Evolutionary conservation across 35 echinoderm and acorn worm genomes (phyloP).

Genomic region (Nesometra sesokonis): DNA sequence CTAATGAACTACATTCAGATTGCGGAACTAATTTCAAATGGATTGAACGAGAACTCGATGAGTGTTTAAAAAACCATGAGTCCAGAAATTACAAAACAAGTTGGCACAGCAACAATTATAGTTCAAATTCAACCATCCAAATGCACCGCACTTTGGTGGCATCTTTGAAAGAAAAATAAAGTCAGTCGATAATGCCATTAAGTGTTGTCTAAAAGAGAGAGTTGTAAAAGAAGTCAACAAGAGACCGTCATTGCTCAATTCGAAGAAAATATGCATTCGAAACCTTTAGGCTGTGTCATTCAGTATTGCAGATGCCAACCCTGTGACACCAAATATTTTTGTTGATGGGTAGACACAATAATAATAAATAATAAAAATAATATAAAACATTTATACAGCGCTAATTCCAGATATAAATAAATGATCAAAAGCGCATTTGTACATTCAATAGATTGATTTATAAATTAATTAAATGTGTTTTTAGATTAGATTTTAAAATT

Average conservation of each 20-base stretch:
- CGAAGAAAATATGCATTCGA: constrained; percentile 22
- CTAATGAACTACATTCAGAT: constrained; percentile 27
- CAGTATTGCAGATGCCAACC: constrained; percentile 20
- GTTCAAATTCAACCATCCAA: constrained; percentile 11
- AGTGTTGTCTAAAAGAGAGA: background rate
- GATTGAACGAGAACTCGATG: constrained; percentile 1
- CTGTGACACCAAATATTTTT: constrained; percentile 21
- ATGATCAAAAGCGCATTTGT: too few species aligned
- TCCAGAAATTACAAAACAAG: constrained; percentile 16
- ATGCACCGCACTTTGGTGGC: constrained; percentile 14
- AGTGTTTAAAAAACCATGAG: constrained; percentile 4
- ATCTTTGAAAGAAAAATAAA: constrained; percentile 9
- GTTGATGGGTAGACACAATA: constrained; percentile 16
- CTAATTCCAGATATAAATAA: too few species aligned
- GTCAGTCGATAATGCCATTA: constrained; percentile 17
- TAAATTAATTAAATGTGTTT: too few species aligned
- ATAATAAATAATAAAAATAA: too few species aligned
- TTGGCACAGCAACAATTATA: constrained; percentile 9
- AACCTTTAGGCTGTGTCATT: constrained; percentile 25
- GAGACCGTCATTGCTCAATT: constrained; percentile 24
- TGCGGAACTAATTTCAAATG: constrained; percentile 24
- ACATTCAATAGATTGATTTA: too few species aligned
- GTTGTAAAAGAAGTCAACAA: background rate
- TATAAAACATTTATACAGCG: too few species aligned
- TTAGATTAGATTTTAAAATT: too few species aligned